Percentiles rank a stretch among this genome's conserved stretches.
These are phyloP conservation scores for Coenonympha glycerion DNA, from an alignment of 2,888 invertebrate species.

Conservation along the genomic window DNA sequence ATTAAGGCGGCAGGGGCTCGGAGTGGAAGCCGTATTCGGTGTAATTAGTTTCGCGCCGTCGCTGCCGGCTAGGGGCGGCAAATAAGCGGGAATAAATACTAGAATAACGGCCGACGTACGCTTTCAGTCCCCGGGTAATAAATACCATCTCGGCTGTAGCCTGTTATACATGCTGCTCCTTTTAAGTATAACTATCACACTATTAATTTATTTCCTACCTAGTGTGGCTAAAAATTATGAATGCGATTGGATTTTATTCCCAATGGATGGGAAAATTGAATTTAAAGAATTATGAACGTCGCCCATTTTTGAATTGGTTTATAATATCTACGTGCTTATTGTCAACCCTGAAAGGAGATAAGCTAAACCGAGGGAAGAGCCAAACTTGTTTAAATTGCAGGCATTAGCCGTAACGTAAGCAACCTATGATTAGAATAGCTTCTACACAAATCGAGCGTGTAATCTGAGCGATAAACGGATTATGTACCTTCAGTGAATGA, in stretches of 20 bases:
- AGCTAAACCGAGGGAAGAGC: no score
- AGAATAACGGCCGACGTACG: slow-evolving; percentile 6
- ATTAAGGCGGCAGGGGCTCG: slow-evolving; percentile 54
- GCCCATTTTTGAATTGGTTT: no score
- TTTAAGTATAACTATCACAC: neutral
- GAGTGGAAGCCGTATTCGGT: slow-evolving; percentile 52
- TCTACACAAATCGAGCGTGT: neutral
- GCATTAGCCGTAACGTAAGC: no score
- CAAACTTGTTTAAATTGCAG: no score
- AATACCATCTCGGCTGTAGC: neutral
- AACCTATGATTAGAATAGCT: neutral
- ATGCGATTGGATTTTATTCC: no score
- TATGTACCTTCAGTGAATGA: neutral
- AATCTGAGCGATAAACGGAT: neutral
- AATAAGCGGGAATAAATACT: slow-evolving; percentile 13
- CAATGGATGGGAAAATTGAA: no score
- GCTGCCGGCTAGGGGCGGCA: slow-evolving; percentile 43
- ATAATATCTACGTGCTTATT: no score
- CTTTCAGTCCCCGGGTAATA: slow-evolving; percentile 2
- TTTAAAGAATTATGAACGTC: no score
- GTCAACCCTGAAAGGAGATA: no score
- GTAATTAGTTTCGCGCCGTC: slow-evolving; percentile 67
- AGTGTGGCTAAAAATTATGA: neutral
- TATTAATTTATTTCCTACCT: neutral
- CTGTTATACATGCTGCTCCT: slow-evolving; percentile 10